Evolutionary conservation across 2,797 vertebrate genomes (phyloP).

Genomic region (Syngnathus acus): DNA sequence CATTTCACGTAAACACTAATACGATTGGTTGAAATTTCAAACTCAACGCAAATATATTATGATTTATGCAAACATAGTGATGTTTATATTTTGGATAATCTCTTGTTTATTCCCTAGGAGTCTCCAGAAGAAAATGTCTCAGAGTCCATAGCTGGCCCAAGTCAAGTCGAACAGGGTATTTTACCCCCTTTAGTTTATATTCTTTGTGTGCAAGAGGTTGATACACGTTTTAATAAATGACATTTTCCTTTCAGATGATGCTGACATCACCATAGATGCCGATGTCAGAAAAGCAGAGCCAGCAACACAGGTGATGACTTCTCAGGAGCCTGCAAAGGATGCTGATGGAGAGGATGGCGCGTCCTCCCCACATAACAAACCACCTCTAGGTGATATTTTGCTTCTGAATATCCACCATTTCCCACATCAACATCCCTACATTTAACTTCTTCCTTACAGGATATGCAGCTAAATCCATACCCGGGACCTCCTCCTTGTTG

Average conservation of each 20-base stretch:
- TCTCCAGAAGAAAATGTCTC: slow-evolving; percentile 23
- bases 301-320: slow-evolving; percentile 14
- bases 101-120: slow-evolving; percentile 32
- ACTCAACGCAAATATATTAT: background rate
- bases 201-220: background rate
- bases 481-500: slow-evolving; percentile 39
- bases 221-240: background rate
- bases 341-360: slow-evolving; percentile 32
- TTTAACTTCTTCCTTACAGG: slow-evolving; percentile 47
- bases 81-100: background rate
- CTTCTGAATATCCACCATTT: background rate
- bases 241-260: slow-evolving; percentile 40
- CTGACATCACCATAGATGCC: slow-evolving; percentile 17
- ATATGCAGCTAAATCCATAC: slow-evolving; percentile 74
- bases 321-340: slow-evolving; percentile 37
- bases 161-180: slow-evolving; percentile 42
- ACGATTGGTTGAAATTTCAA: slow-evolving; percentile 14
- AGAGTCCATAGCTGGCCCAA: slow-evolving; percentile 32
- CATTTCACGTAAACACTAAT: slow-evolving; percentile 18
- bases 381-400: slow-evolving; percentile 57
- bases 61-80: too few species aligned
- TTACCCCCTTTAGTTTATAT: background rate
- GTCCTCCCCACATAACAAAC: slow-evolving; percentile 47
- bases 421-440: background rate
- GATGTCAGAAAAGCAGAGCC: slow-evolving; percentile 33